phyloP scores from a whole-genome alignment of 2,888 invertebrate genomes.

The Neria commutata region DNA sequence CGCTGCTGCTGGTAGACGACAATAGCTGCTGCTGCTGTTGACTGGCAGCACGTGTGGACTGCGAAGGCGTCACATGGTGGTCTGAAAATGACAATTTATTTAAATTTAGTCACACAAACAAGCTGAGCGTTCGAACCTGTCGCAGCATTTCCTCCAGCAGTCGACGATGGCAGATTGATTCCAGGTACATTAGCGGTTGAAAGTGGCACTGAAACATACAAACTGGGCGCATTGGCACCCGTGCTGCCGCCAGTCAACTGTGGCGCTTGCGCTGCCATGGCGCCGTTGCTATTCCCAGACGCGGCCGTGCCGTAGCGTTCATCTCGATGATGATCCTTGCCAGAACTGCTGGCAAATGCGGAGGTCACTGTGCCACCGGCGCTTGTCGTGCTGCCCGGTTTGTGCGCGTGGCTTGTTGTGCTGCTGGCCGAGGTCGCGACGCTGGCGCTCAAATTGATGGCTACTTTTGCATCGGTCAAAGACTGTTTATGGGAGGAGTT shows the following conservation, averaged over 20 bases:
- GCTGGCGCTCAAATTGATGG: slow-evolving; percentile 7
- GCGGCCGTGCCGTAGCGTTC: slow-evolving; percentile 39
- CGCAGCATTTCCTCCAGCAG: slow-evolving; percentile 27
- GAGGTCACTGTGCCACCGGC: slow-evolving; percentile 6
- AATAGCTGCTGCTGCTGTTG: slow-evolving; percentile 30
- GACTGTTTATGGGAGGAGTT: slow-evolving; percentile 15
- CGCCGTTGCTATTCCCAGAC: slow-evolving; percentile 30
- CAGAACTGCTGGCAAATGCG: slow-evolving; percentile 21
- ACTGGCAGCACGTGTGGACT: slow-evolving; percentile 35
- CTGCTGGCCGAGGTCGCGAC: slow-evolving; percentile 30
- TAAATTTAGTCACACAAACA: not conserved
- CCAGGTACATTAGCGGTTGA: slow-evolving; percentile 63
- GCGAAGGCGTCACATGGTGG: slow-evolving; percentile 34
- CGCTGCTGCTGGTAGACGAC: slow-evolving; percentile 1
- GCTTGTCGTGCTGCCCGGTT: slow-evolving; percentile 12
- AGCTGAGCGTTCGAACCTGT: slow-evolving; percentile 16
- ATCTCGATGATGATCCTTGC: slow-evolving; percentile 36
- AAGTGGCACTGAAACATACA: slow-evolving; percentile 71
- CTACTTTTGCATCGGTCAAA: slow-evolving; percentile 6
- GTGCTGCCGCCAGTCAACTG: too few relatives aligned
- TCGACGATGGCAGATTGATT: slow-evolving; percentile 56
- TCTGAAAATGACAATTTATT: slow-evolving; percentile 22
- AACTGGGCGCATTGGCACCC: slow-evolving; percentile 60
- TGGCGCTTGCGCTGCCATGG: slow-evolving; percentile 19
- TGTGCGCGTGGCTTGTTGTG: slow-evolving; percentile 25